These are phyloP conservation scores for Rhegmatorhina hoffmannsi DNA, from an alignment of 2,113 vertebrate genomes.

Conservation along the genomic window DNA sequence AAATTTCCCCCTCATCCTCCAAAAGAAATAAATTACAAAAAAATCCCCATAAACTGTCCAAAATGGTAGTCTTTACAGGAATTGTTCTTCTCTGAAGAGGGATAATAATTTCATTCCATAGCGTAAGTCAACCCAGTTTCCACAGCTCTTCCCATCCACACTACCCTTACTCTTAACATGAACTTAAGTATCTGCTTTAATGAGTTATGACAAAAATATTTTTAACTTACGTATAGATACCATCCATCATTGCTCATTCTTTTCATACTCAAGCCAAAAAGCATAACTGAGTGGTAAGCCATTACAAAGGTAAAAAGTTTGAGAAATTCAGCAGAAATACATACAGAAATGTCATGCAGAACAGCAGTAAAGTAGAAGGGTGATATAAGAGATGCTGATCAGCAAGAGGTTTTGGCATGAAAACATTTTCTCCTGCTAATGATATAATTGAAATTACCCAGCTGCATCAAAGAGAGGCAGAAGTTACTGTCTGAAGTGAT, in stretches of 20 bases:
- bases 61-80: background rate
- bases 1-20: background rate
- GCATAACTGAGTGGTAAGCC: background rate
- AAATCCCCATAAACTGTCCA: background rate
- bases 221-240: background rate
- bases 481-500: background rate
- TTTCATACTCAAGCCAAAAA: background rate
- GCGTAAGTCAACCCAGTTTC: background rate
- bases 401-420: background rate
- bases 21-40: background rate
- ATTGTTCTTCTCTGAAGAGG: background rate
- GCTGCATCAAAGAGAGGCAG: background rate
- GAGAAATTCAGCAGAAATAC: background rate
- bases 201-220: background rate
- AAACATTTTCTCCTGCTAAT: background rate
- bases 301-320: background rate
- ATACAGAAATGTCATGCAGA: background rate
- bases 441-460: slow-evolving; percentile 27
- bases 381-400: background rate
- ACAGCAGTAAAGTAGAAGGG: background rate
- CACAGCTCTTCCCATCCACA: background rate
- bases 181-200: background rate
- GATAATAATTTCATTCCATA: background rate
- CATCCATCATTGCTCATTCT: background rate
- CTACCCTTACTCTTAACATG: background rate